Conservation (phyloP, 2,888 invertebrate genomes). For the Tenthredo distinguenda region DNA sequence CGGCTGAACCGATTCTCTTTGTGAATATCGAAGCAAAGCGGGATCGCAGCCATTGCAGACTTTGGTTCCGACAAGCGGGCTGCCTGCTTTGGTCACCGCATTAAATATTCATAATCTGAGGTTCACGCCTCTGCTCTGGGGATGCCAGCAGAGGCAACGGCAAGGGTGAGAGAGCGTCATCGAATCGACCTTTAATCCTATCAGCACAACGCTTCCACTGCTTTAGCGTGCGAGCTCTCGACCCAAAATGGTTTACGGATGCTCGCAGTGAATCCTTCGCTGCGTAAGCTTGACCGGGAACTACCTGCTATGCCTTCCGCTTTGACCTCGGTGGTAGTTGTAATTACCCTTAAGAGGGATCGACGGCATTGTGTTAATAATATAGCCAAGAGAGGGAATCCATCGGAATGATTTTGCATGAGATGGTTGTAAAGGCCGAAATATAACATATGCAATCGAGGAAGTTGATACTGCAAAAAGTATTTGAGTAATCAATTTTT, state of each 20-base stretch:
- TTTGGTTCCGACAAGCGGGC: conserved; percentile 7
- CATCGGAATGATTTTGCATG: neutral
- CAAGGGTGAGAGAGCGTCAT: neutral
- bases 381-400: neutral
- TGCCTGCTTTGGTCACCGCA: conserved; percentile 14
- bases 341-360: neutral
- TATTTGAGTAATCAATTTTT: neutral
- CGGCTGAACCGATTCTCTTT: conserved; percentile 30
- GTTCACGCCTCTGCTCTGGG: conserved; percentile 39
- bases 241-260: neutral
- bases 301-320: neutral
- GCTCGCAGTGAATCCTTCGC: conserved; percentile 3
- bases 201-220: neutral
- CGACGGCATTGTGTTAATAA: neutral
- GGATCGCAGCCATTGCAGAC: neutral
- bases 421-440: neutral
- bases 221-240: neutral
- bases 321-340: conserved; percentile 7
- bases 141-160: neutral
- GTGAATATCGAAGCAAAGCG: conserved; percentile 37
- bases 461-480: neutral
- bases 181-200: conserved; percentile 19
- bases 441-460: neutral
- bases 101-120: conserved; percentile 46
- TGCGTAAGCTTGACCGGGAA: conserved; percentile 3